Conservation (phyloP, 2,797 vertebrate genomes). For the Platalea minor region DNA sequence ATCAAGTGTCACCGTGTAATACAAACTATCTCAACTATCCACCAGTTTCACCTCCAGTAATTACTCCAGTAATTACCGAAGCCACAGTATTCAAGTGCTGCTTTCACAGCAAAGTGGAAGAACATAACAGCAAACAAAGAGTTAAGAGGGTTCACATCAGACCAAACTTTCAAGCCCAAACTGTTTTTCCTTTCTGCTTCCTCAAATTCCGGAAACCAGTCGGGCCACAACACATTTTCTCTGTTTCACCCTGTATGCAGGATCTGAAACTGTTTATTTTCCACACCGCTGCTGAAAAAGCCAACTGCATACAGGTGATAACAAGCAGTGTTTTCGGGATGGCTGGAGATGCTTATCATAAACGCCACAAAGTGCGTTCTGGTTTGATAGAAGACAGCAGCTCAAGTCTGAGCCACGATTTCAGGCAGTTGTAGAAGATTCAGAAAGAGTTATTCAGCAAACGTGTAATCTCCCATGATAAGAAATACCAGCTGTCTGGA, state of each 20-base stretch:
- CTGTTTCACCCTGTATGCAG: not conserved
- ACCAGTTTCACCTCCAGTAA: not conserved
- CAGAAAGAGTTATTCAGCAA: not conserved
- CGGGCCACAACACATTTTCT: not conserved
- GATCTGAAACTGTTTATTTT: not conserved
- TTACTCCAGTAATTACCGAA: not conserved
- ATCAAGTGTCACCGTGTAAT: not conserved
- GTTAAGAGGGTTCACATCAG: not conserved
- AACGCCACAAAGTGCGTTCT: fast-evolving
- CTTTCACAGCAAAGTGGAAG: not conserved
- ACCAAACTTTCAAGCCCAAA: not conserved
- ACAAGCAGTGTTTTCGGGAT: not conserved
- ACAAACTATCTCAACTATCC: not conserved
- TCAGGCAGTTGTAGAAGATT: not conserved
- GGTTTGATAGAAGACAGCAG: not conserved
- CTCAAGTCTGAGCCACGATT: not conserved
- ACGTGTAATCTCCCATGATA: not conserved
- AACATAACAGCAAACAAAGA: not conserved
- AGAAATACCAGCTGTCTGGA: not conserved
- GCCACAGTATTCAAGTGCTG: not conserved
- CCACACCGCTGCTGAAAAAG: not conserved
- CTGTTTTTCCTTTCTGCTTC: not conserved
- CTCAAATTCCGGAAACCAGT: not conserved
- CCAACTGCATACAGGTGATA: not conserved
- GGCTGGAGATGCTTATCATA: constrained; percentile 6